Evolutionary conservation across 2,797 vertebrate species (phyloP), one percentile per base, ranked within the genome.

Genomic region (Neosilurus mollespiculum): DNA sequence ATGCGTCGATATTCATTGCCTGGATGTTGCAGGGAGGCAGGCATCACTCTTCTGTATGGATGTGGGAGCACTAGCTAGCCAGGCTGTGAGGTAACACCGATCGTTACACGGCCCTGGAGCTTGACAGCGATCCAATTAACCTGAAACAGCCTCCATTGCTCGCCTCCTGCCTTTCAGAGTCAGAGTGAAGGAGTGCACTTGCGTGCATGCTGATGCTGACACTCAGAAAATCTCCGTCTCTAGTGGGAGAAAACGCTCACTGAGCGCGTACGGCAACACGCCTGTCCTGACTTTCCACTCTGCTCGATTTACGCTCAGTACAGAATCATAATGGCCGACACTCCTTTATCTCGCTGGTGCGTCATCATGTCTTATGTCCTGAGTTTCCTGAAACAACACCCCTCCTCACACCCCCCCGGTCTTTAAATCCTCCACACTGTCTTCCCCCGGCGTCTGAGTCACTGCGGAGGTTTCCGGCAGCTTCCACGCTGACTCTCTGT

Each of bases 1-100:
- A 83, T 87, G 88, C 91, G 92, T 94, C 93, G 92, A 92, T 93
- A 92, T 92, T 91, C 91, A 91, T 89, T 90, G 90, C 85, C 76
- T 84, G 81, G 86, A 34, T 78, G 71, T 80, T 73, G 84, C 86
- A 83, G 81, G 75, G 77, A 81, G 78, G 70, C 78, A 80, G 81
- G 86, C 88, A 88, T 91, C 88, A 89, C 69, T 89, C 88, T 90
- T 89, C 61, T 89, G 89, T 89, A 89, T 89, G 86, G 90, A 85
- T 83, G 82, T 62, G 51, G 84, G 84, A 81, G 81, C 80, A 85
- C 56, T 72, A 54, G 83, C 86, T 84, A 79, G 83, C 90, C 82
- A 86, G 76, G 67, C 84, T 88, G 88, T 87, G 87, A 92, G 91
- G 85, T 80, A 51, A 89, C 73, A 84, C 78, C 90, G 88, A 89